Conservation (phyloP, 30 jellyfish, hydroid and myxozoan species). For the Nemopilema nomurai region DNA sequence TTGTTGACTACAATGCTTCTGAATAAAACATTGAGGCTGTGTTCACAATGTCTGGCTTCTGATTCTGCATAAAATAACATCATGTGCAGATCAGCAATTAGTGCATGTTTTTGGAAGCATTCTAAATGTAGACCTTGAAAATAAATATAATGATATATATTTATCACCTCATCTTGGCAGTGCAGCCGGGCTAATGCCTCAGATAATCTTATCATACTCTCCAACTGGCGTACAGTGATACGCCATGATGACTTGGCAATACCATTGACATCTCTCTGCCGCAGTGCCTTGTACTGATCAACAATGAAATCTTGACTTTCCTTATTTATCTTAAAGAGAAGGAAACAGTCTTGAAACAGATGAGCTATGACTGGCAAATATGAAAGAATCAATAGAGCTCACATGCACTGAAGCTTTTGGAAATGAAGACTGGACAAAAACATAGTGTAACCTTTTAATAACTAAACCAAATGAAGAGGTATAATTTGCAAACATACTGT, state of each 20-base stretch:
- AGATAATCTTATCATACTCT: slow-evolving; percentile 96
- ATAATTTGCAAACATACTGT: slow-evolving; percentile 40
- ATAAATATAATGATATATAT: no score
- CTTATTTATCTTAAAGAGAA: slow-evolving; percentile 75
- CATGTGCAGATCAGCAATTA: no score
- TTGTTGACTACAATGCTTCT: no score
- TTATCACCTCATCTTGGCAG: slow-evolving; percentile 94
- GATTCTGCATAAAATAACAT: no score
- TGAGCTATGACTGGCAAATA: background rate
- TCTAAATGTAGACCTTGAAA: background rate
- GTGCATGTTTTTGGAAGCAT: no score
- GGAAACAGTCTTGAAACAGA: background rate
- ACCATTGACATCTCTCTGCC: slow-evolving; percentile 95
- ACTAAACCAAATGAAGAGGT: background rate
- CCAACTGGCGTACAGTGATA: slow-evolving; percentile 97
- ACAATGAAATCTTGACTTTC: slow-evolving; percentile 98
- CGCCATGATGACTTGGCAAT: slow-evolving; percentile 97
- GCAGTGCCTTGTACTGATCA: slow-evolving; percentile 86
- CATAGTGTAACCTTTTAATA: background rate
- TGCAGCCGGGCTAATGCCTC: slow-evolving; percentile 98
- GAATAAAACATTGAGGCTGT: no score
- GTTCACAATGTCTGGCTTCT: no score
- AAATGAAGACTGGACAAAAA: no score
- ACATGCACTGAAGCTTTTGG: no score
- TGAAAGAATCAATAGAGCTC: no score